Base-by-base conservation (phyloP, 1,140 invertebrate genomes). In the Apis florea region DNA sequence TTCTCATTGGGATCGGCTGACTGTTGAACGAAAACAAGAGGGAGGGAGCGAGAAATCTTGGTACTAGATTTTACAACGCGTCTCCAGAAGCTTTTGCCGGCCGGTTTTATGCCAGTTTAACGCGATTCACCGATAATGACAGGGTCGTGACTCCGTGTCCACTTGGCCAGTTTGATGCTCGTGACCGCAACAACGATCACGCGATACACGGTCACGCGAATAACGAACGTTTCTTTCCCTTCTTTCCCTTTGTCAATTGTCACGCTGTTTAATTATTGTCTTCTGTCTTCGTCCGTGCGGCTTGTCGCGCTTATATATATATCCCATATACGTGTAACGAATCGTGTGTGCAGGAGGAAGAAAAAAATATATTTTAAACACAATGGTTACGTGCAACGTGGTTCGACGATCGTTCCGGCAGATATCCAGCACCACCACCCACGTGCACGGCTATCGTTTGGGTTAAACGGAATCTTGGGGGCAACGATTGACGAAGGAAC, bases 111-210 rank as follows among this genome's bases (percentile, higher is more conserved):
- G 84, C 82, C 77, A 72, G 78, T 77, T 89, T 89, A 89, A 89
- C 87, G 88, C 88, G 90, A 90, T 88, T 83, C 79, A 76, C 85
- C 80, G 90, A 90, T 89, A 90, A 90, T 90, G 82, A 84, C 79
- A 83, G 84, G 82, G 83, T 86, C 84, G 84, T 85, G 79, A 79
- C 85, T 79, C 76, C 86, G 74, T 75, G 84, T 82, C 83, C 85
- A 88, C 85, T 87, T 83, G 82, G 78, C 84, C 83, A 84, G 86
- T 67, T 84, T 86, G 82, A 84, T 82, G 85, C 83, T 84, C 85
- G 79, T 79, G 63, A 31, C 76, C 68, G 31, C 31, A 6, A n/a
- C n/a, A 40, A 40, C 31, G 84, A 84, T 86, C 85, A 88, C 82
- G 85, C 79, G 81, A 87, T 68, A 51, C n/a, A 47, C 21, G 74